phyloP scores from a whole-genome alignment of 1,140 invertebrate species.

The Sycophaga agraensis region DNA sequence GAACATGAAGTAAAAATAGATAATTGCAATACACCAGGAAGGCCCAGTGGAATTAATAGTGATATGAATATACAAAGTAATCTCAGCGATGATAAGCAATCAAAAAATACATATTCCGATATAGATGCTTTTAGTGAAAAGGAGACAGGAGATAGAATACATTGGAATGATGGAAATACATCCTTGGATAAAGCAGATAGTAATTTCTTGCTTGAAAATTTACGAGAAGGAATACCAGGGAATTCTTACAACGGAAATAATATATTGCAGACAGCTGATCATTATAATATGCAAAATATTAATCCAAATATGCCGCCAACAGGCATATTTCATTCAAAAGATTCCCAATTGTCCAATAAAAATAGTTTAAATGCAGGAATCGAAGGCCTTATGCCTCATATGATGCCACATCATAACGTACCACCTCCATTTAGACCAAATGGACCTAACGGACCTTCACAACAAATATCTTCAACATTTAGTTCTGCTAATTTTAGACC shows the following conservation, averaged over 20 bases:
- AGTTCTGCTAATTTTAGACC: slow-evolving; percentile 44
- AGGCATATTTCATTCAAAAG: slow-evolving; percentile 36
- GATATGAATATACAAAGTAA: slow-evolving; percentile 38
- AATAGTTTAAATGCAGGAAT: slow-evolving; percentile 31
- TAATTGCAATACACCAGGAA: slow-evolving; percentile 35
- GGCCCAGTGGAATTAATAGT: slow-evolving; percentile 28
- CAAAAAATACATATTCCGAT: slow-evolving; percentile 35
- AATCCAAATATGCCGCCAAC: slow-evolving; percentile 45
- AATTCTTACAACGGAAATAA: slow-evolving; percentile 32
- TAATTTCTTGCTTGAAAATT: slow-evolving; percentile 34
- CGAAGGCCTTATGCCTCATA: slow-evolving; percentile 38
- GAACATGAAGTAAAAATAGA: slow-evolving; percentile 39
- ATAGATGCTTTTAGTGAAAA: slow-evolving; percentile 37
- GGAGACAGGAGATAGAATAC: slow-evolving; percentile 37
- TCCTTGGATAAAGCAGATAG: slow-evolving; percentile 28
- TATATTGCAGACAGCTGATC: slow-evolving; percentile 37
- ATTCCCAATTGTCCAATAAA: not conserved
- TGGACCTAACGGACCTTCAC: slow-evolving; percentile 15
- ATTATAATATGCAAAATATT: slow-evolving; percentile 50
- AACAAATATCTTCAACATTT: slow-evolving; percentile 40
- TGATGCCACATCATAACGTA: slow-evolving; percentile 40
- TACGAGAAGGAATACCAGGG: slow-evolving; percentile 40
- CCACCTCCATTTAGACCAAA: not conserved
- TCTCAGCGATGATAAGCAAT: slow-evolving; percentile 40
- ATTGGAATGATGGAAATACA: no score